Conservation (phyloP, 2,797 vertebrate genomes). For the Melanotaenia pygmaea region DNA sequence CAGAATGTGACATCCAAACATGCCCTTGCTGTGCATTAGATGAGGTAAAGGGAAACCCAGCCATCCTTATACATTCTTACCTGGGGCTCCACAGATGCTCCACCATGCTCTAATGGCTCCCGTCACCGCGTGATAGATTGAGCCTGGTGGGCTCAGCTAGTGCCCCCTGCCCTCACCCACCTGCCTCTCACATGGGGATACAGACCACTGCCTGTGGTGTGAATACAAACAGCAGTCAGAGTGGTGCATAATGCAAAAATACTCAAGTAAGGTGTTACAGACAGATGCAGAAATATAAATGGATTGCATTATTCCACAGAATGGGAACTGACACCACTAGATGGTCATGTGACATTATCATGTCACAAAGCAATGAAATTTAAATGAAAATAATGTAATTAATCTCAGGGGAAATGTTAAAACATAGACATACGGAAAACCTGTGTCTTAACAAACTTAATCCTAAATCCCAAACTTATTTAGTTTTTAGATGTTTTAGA, state of each 20-base stretch:
- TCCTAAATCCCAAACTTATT: too few relatives aligned
- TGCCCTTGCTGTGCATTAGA: constrained; percentile 64
- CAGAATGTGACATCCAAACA: constrained; percentile 40
- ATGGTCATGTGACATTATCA: background rate
- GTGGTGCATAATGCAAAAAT: constrained; percentile 14
- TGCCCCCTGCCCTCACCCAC: constrained; percentile 72
- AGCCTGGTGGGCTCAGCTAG: constrained; percentile 63
- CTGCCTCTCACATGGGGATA: constrained; percentile 68
- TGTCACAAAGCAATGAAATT: background rate
- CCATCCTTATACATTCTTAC: constrained; percentile 50
- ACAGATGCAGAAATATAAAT: background rate
- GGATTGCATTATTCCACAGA: background rate
- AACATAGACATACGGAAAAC: too few relatives aligned
- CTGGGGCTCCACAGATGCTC: constrained; percentile 83
- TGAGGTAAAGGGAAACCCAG: constrained; percentile 39
- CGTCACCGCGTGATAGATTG: constrained; percentile 81
- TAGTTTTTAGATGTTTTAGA: too few relatives aligned
- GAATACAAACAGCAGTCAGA: background rate
- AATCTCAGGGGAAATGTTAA: too few relatives aligned
- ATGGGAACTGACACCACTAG: too few relatives aligned
- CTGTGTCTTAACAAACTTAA: too few relatives aligned
- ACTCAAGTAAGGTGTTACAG: background rate
- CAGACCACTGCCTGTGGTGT: constrained; percentile 36
- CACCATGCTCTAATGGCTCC: constrained; percentile 82
- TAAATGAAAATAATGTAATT: too few relatives aligned